Conservation (phyloP, 1,140 invertebrate species). For the Musca domestica region DNA sequence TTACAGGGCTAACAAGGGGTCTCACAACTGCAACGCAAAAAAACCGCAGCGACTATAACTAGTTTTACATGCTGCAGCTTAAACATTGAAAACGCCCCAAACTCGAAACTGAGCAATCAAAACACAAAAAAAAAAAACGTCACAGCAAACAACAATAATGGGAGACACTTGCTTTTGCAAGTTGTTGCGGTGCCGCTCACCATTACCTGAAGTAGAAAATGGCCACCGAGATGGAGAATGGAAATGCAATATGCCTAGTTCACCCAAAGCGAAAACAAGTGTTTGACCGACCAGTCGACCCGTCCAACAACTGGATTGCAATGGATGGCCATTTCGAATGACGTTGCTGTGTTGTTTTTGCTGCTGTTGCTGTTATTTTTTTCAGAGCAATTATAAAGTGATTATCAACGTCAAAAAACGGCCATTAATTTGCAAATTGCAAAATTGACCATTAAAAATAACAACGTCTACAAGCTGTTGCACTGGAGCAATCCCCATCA, state of each 20-base stretch:
- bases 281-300: too few relatives aligned
- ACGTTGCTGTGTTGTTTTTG: neutral
- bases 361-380: neutral
- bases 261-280: too few relatives aligned
- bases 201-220: too few relatives aligned
- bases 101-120: neutral
- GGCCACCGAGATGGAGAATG: too few relatives aligned
- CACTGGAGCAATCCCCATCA: too few relatives aligned
- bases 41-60: too few relatives aligned
- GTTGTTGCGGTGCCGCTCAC: too few relatives aligned
- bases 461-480: neutral
- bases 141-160: constrained; percentile 7
- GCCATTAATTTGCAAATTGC: constrained; percentile 18
- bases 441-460: constrained; percentile 20
- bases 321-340: neutral
- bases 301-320: neutral
- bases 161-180: neutral
- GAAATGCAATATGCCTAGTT: too few relatives aligned
- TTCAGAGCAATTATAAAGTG: constrained; percentile 8
- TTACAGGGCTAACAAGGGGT: too few relatives aligned
- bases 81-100: constrained; percentile 9
- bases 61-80: neutral
- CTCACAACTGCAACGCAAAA: too few relatives aligned
- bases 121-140: neutral
- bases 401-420: constrained; percentile 9